Percentiles rank a stretch among this genome's conserved stretches.
Evolutionary conservation across 2,888 invertebrate genomes (phyloP).

Genomic region (Fragum sueziense): DNA sequence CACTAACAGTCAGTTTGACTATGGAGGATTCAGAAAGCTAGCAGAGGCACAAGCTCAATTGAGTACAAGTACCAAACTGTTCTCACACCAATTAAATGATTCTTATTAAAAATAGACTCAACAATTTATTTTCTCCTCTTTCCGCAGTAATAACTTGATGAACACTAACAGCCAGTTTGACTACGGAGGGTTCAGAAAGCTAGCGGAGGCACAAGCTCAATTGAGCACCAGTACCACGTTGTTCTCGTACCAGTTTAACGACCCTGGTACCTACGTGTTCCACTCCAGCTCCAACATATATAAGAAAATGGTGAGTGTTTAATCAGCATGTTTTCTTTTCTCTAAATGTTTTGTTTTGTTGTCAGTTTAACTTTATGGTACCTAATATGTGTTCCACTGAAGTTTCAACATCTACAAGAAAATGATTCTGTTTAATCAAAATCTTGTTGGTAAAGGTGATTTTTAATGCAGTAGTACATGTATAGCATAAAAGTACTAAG

Average conservation of each 20-base stretch:
- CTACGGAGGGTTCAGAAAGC: slow-evolving; percentile 79
- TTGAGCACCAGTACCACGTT: slow-evolving; percentile 73
- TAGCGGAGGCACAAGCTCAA: slow-evolving; percentile 74
- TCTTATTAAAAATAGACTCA: too few relatives aligned
- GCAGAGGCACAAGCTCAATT: slow-evolving; percentile 73
- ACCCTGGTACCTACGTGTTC: slow-evolving; percentile 79
- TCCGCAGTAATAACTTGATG: slow-evolving; percentile 77
- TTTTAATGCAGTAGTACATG: too few relatives aligned
- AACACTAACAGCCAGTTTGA: slow-evolving; percentile 81
- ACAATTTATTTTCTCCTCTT: background rate
- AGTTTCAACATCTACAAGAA: too few relatives aligned
- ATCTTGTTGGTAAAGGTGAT: too few relatives aligned
- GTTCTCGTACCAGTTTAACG: slow-evolving; percentile 79
- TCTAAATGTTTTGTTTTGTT: too few relatives aligned
- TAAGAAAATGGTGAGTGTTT: slow-evolving; percentile 78
- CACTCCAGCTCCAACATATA: slow-evolving; percentile 76
- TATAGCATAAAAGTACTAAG: too few relatives aligned
- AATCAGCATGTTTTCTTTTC: too few relatives aligned
- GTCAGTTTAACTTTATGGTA: too few relatives aligned
- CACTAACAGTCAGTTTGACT: slow-evolving; percentile 80
- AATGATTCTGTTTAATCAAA: too few relatives aligned
- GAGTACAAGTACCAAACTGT: slow-evolving; percentile 75
- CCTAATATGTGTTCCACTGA: too few relatives aligned
- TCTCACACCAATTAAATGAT: slow-evolving; percentile 79
- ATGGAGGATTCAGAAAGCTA: slow-evolving; percentile 79